phyloP scores from a whole-genome alignment of 2,797 vertebrate species.

The Brotula barbata region DNA sequence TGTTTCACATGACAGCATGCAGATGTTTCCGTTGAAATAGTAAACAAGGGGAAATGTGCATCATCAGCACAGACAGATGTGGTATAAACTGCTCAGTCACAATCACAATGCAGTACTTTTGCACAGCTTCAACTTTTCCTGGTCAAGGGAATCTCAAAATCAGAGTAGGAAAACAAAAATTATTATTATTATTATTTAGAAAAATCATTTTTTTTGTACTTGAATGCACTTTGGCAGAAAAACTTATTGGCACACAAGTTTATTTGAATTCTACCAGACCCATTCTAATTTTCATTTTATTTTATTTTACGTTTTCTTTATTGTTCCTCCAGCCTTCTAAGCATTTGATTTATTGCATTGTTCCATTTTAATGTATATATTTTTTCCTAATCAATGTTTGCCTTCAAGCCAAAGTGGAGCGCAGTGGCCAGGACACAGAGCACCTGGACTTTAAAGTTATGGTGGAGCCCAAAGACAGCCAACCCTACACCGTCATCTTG shows the following conservation, averaged over 20 bases:
- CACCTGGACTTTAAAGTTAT: slow-evolving; percentile 95
- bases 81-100: neutral
- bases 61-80: neutral
- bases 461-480: slow-evolving; percentile 92
- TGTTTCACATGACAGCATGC: neutral
- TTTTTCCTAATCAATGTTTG: slow-evolving; percentile 10
- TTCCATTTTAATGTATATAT: too few relatives aligned
- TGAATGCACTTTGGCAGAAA: too few relatives aligned
- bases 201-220: too few relatives aligned
- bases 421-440: slow-evolving; percentile 86
- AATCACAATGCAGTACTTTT: neutral
- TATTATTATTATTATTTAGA: too few relatives aligned
- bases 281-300: too few relatives aligned
- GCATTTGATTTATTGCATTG: neutral
- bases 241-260: too few relatives aligned
- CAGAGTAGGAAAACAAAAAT: too few relatives aligned
- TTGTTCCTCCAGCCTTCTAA: neutral
- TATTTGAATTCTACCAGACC: too few relatives aligned
- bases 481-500: slow-evolving; percentile 90
- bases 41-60: too few relatives aligned
- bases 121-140: too few relatives aligned
- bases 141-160: too few relatives aligned
- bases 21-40: neutral
- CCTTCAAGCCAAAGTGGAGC: slow-evolving; percentile 77
- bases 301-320: neutral